These are phyloP conservation scores for Phragmatobia fuliginosa DNA, from an alignment of 2,888 invertebrate genomes.

Conservation along the genomic window DNA sequence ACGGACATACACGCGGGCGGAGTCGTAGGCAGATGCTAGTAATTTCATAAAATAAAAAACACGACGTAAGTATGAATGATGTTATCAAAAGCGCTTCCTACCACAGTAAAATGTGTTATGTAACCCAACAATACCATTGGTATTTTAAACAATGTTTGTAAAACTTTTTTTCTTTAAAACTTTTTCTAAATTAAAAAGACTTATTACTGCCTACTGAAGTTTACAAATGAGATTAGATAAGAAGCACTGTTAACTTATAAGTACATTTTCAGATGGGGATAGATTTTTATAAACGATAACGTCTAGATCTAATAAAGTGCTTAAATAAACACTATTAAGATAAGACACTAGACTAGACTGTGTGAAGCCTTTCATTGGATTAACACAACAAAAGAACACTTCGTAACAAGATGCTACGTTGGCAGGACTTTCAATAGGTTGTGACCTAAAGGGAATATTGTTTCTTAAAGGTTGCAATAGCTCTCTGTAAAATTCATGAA, in stretches of 20 bases:
- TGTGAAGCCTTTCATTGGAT: conserved; percentile 3
- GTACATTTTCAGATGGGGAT: background rate
- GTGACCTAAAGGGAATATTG: conserved; percentile 30
- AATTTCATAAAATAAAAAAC: too few species aligned
- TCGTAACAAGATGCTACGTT: conserved; percentile 24
- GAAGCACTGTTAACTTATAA: background rate
- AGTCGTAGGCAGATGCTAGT: too few species aligned
- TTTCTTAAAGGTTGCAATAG: conserved; percentile 48
- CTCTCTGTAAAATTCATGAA: conserved; percentile 55
- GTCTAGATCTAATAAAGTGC: background rate
- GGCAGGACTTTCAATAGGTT: conserved; percentile 26
- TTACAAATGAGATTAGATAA: background rate
- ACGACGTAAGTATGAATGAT: background rate
- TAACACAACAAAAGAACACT: conserved; percentile 8
- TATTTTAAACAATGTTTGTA: background rate
- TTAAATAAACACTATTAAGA: background rate
- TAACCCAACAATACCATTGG: background rate
- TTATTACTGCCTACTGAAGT: background rate
- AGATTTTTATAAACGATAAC: background rate
- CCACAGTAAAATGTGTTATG: background rate
- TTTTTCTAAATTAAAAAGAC: background rate
- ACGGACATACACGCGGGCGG: too few species aligned
- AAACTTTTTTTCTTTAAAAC: background rate
- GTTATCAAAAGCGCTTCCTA: background rate
- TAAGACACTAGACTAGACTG: background rate